Evolutionary conservation across 2,113 vertebrate genomes (phyloP).

Genomic region (Oryzias woworae): DNA sequence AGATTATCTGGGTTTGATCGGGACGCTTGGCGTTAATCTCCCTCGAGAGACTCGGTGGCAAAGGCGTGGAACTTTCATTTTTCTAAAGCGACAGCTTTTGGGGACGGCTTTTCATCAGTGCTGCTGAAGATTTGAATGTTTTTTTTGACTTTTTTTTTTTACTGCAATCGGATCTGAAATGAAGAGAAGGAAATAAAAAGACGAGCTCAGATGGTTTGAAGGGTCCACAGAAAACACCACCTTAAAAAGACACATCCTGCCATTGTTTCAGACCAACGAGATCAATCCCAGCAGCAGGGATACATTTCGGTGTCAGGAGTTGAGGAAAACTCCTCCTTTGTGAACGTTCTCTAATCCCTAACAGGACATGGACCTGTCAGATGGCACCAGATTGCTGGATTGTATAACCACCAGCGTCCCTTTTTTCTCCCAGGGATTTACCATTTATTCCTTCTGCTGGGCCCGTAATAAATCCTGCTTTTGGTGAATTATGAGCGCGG

Average conservation of each 20-base stretch:
- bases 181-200: too few species aligned
- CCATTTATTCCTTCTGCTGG: constrained; percentile 67
- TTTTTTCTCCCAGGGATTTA: constrained; percentile 63
- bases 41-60: constrained; percentile 57
- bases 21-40: constrained; percentile 65
- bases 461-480: constrained; percentile 62
- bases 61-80: constrained; percentile 68
- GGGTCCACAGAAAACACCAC: constrained; percentile 27
- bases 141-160: constrained; percentile 12
- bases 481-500: constrained; percentile 76
- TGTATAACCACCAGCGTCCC: constrained; percentile 47
- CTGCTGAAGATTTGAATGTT: constrained; percentile 41
- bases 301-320: not conserved
- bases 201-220: constrained; percentile 17
- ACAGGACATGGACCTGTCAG: constrained; percentile 41
- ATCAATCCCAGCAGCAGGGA: constrained; percentile 41
- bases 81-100: constrained; percentile 64
- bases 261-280: constrained; percentile 52
- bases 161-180: too few species aligned
- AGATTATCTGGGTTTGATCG: constrained; percentile 63
- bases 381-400: constrained; percentile 61
- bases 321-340: too few species aligned
- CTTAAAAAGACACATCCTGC: constrained; percentile 48
- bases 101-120: constrained; percentile 65
- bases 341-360: not conserved